Conservation (phyloP, 2,888 invertebrate genomes). For the Dryocosmus kuriphilus region DNA sequence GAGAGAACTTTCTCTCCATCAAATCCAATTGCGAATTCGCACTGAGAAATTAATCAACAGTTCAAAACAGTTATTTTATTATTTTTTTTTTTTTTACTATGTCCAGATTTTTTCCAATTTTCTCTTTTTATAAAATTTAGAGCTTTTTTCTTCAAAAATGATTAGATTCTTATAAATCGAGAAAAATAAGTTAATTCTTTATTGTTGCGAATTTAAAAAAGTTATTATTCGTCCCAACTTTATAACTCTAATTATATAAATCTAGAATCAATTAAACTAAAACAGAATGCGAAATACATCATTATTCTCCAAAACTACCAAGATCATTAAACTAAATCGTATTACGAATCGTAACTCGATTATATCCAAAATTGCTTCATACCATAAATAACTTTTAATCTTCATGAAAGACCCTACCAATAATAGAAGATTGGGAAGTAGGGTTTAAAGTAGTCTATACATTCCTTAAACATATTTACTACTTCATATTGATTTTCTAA, state of each 20-base stretch:
- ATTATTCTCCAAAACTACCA: background rate
- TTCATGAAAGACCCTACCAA: background rate
- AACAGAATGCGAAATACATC: background rate
- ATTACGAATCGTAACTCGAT: background rate
- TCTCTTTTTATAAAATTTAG: too few relatives aligned
- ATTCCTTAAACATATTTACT: background rate
- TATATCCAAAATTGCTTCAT: background rate
- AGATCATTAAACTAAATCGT: background rate
- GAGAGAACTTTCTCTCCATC: slow-evolving; percentile 25
- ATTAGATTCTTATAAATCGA: too few relatives aligned
- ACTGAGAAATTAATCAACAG: slow-evolving; percentile 2
- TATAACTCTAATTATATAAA: background rate
- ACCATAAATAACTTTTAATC: background rate
- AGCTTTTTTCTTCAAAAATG: too few relatives aligned
- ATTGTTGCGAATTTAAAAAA: too few relatives aligned
- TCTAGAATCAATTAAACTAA: background rate
- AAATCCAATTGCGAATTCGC: slow-evolving; percentile 25
- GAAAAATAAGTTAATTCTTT: too few relatives aligned
- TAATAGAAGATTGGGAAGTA: background rate
- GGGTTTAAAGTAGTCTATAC: background rate
- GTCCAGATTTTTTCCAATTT: too few relatives aligned
- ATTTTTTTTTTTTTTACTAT: too few relatives aligned
- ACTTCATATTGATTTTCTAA: background rate
- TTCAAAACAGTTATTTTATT: too few relatives aligned
- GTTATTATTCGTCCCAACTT: background rate